These are phyloP conservation scores for Lagria hirta DNA, from an alignment of 2,888 invertebrate species.

Conservation along the genomic window DNA sequence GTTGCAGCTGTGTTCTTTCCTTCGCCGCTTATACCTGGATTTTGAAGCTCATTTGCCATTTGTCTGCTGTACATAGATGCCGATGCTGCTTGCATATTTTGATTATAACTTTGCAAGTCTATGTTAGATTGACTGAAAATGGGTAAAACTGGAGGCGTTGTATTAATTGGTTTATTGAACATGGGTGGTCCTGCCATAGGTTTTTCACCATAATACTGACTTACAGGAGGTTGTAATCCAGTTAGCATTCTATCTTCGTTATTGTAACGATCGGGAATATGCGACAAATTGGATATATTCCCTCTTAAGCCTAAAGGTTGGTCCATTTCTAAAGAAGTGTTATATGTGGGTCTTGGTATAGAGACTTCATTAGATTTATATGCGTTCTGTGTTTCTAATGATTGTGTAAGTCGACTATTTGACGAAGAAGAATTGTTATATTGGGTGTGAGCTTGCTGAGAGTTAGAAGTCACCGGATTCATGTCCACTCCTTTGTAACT, in stretches of 20 bases:
- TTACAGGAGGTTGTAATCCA: constrained; percentile 51
- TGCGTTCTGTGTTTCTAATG: constrained; percentile 18
- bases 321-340: constrained; percentile 50
- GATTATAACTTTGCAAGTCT: constrained; percentile 44
- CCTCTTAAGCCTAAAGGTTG: constrained; percentile 53
- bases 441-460: constrained; percentile 34
- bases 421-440: constrained; percentile 20
- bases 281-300: constrained; percentile 61
- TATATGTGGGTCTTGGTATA: constrained; percentile 43
- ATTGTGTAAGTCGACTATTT: constrained; percentile 13
- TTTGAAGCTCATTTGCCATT: constrained; percentile 45
- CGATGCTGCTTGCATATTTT: constrained; percentile 41
- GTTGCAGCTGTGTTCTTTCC: constrained; percentile 21
- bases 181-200: constrained; percentile 43
- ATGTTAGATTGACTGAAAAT: constrained; percentile 50
- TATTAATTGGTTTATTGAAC: constrained; percentile 48
- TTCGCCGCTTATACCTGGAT: constrained; percentile 32
- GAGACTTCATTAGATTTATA: constrained; percentile 39
- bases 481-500: constrained; percentile 34
- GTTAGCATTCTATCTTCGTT: constrained; percentile 61
- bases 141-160: constrained; percentile 43
- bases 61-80: constrained; percentile 45
- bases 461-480: constrained; percentile 27
- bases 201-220: constrained; percentile 50
- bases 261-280: constrained; percentile 60